Evolutionary conservation across 2,113 vertebrate species (phyloP).

Genomic region (Myodes glareolus): DNA sequence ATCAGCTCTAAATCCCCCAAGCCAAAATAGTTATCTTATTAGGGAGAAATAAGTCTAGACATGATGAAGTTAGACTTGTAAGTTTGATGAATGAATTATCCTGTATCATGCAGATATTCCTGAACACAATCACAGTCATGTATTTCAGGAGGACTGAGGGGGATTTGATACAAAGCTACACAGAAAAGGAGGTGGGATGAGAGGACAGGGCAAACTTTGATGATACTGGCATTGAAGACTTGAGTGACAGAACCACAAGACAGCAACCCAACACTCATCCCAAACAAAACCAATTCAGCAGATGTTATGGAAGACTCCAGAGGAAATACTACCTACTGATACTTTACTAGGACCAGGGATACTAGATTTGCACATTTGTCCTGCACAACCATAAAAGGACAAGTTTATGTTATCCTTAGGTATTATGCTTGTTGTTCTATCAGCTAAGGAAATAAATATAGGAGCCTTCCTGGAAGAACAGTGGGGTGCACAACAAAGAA

Average conservation of each 20-base stretch:
- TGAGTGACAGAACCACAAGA: not conserved
- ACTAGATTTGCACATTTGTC: not conserved
- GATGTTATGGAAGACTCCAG: not conserved
- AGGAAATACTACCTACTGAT: rapidly evolving
- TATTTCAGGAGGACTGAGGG: not conserved
- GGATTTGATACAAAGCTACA: not conserved
- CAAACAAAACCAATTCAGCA: not conserved
- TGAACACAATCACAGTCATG: not conserved
- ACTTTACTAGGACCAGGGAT: too few relatives aligned
- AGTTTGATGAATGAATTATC: not conserved
- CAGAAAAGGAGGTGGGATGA: not conserved
- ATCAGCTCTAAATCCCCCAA: not conserved
- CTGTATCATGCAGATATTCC: not conserved
- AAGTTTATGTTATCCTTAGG: not conserved
- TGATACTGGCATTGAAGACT: not conserved
- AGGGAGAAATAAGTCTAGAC: not conserved
- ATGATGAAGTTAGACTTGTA: not conserved
- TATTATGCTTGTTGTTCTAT: not conserved
- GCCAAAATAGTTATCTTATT: not conserved
- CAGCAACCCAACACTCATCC: not conserved
- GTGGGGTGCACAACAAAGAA: not conserved
- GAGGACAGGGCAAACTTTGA: not conserved
- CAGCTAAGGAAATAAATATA: not conserved
- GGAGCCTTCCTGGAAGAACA: not conserved
- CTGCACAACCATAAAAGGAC: not conserved